These are phyloP conservation scores for Machaerirhynchus nigripectus DNA, from an alignment of 2,113 vertebrate genomes.

Conservation along the genomic window DNA sequence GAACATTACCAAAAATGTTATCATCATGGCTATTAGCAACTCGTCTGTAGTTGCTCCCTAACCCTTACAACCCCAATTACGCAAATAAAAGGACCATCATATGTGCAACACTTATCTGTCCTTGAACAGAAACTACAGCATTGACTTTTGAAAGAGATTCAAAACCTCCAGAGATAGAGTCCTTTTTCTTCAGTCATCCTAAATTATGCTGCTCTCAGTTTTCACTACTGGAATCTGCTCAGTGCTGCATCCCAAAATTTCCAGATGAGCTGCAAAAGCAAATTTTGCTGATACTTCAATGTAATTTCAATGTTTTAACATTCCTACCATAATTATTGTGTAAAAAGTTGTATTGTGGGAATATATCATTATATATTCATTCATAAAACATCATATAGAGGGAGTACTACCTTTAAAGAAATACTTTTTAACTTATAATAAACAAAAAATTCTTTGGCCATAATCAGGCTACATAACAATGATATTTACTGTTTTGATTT, in stretches of 20 bases:
- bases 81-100: not conserved
- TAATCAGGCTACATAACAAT: not conserved
- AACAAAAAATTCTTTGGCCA: not conserved
- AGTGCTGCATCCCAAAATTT: not conserved
- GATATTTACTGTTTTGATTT: not conserved
- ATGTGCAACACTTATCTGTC: not conserved
- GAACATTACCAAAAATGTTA: rapidly evolving
- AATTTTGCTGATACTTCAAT: not conserved
- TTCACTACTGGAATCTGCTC: not conserved
- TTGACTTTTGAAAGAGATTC: not conserved
- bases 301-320: not conserved
- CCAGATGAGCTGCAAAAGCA: not conserved
- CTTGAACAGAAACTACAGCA: not conserved
- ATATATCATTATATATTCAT: not conserved
- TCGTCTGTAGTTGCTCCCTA: not conserved
- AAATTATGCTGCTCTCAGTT: not conserved
- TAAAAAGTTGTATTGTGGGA: not conserved
- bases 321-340: not conserved
- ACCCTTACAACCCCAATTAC: not conserved
- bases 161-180: not conserved
- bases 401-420: not conserved
- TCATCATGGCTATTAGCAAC: not conserved
- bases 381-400: not conserved
- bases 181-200: not conserved
- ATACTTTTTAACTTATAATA: not conserved